Percentiles rank a stretch among this genome's conserved stretches.
Evolutionary conservation across 2,113 vertebrate genomes (phyloP).

Genomic region (Halcyon malimbica): DNA sequence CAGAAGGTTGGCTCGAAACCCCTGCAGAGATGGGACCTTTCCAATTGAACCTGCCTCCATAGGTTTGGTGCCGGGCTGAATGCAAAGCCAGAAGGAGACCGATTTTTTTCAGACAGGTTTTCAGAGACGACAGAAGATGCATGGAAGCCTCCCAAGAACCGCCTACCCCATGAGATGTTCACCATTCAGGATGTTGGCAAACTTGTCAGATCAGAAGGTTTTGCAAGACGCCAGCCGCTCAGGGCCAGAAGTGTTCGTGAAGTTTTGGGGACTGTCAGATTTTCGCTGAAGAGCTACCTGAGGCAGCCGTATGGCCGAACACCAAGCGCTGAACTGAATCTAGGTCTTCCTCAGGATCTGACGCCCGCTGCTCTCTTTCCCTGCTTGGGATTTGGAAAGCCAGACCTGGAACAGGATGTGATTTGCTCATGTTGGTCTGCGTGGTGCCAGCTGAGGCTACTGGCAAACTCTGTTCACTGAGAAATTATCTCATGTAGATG

Average conservation of each 20-base stretch:
- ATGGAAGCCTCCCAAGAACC: slow-evolving; percentile 67
- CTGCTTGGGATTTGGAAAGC: slow-evolving; percentile 55
- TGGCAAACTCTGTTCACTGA: slow-evolving; percentile 55
- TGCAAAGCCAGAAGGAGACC: slow-evolving; percentile 59
- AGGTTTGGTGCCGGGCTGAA: slow-evolving; percentile 39
- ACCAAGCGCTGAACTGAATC: slow-evolving; percentile 33
- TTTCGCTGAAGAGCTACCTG: slow-evolving; percentile 51
- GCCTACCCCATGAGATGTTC: slow-evolving; percentile 60
- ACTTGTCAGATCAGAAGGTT: slow-evolving; percentile 70
- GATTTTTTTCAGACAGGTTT: slow-evolving; percentile 56
- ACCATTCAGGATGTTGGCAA: slow-evolving; percentile 65
- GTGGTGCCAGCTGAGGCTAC: slow-evolving; percentile 59
- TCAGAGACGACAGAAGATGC: slow-evolving; percentile 63
- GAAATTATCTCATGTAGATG: slow-evolving; percentile 61
- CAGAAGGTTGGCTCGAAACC: slow-evolving; percentile 53
- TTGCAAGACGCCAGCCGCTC: slow-evolving; percentile 55
- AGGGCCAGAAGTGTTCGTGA: slow-evolving; percentile 56
- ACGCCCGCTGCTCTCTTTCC: slow-evolving; percentile 42
- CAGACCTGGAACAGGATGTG: slow-evolving; percentile 54
- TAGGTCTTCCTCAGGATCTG: slow-evolving; percentile 58
- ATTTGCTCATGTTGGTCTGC: slow-evolving; percentile 64
- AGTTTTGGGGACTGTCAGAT: slow-evolving; percentile 60
- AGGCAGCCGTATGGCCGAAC: slow-evolving; percentile 55
- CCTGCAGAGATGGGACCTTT: slow-evolving; percentile 59
- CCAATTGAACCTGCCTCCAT: slow-evolving; percentile 56